phyloP scores from a whole-genome alignment of 1,140 invertebrate species.

The Rhyzopertha dominica region DNA sequence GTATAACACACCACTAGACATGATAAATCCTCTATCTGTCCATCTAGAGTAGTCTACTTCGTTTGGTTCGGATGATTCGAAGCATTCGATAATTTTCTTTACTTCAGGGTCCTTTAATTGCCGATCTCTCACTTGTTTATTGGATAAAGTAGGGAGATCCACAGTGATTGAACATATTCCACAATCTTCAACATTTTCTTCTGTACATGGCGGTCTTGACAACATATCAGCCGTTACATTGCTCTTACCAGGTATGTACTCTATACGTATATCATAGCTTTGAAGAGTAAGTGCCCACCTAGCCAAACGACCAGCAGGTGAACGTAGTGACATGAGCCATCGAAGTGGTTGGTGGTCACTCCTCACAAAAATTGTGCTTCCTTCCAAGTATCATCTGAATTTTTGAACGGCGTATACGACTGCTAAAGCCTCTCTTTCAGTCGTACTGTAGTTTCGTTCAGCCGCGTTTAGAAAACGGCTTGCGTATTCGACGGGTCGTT shows the following conservation, averaged over 20 bases:
- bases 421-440: conserved; percentile 47
- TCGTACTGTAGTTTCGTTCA: conserved; percentile 43
- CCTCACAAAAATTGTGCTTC: conserved; percentile 9
- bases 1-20: conserved; percentile 26
- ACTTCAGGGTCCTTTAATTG: conserved; percentile 29
- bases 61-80: conserved; percentile 11
- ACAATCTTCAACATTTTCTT: conserved; percentile 1
- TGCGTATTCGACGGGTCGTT: conserved; percentile 44
- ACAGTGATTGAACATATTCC: too few species aligned
- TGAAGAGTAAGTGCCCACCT: conserved; percentile 26
- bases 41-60: conserved; percentile 2
- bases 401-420: conserved; percentile 41
- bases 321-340: conserved; percentile 46
- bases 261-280: conserved; percentile 13
- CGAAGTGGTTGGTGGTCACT: conserved; percentile 50
- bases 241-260: conserved; percentile 15
- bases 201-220: conserved; percentile 10
- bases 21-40: conserved; percentile 17
- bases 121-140: conserved; percentile 21
- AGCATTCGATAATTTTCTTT: conserved; percentile 22
- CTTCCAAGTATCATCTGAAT: conserved; percentile 25
- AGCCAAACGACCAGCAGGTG: conserved; percentile 25
- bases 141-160: neutral
- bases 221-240: conserved; percentile 16
- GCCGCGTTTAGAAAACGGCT: too few species aligned